Base-by-base conservation (phyloP, 1,140 invertebrate species). In the Sweltsa coloradensis region DNA sequence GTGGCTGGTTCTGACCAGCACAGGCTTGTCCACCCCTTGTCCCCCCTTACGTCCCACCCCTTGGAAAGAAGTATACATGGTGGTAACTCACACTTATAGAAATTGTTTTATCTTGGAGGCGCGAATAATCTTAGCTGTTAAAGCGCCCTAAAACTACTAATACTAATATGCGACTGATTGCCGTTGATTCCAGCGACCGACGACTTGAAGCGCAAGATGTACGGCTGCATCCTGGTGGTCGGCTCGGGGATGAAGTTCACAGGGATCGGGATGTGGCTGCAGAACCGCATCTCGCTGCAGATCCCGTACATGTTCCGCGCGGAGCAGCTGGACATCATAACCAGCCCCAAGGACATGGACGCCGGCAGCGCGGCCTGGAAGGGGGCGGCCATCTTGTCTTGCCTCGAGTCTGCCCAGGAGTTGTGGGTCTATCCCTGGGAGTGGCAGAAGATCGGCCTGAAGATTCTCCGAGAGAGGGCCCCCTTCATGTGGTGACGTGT, bases 181-280 rank as follows among this genome's bases (percentile, higher is more conserved):
- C 46, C 34, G 51, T 54, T 42, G 41, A 45, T 56, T 55, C 25
- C 34, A 77, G 70, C 76, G 3, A 81, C 72, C 21, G 91, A 94
- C 50, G 92, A 97, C 53, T 66, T 94, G 27, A 94, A 93, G 66
- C 71, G 86, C 18, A 90, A 92, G 68, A 93, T 97, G 89, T 95
- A 92, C 57, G 88, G 84, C 44, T 90, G 84, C 58, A 87, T 97
- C 51, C 67, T 97, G 9, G 75, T 97, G 0, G 88, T 96, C 24
- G 91, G 92, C 18, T 89, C 89, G 14, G 87, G 86, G 14, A 83
- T 90, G 57, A 91, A 92, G 65, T 82, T 95, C 57, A 75, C 81
- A 47, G 90, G 90, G 5, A 76, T 93, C 18, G 76, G 82, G 21
- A 79, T 80, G 45, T 96, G 90, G 89, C 67, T 97, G 1, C 85